Percentiles rank a stretch among this genome's conserved stretches.
Conservation (phyloP, 2,888 invertebrate genomes). For the Heliconius cydno region DNA sequence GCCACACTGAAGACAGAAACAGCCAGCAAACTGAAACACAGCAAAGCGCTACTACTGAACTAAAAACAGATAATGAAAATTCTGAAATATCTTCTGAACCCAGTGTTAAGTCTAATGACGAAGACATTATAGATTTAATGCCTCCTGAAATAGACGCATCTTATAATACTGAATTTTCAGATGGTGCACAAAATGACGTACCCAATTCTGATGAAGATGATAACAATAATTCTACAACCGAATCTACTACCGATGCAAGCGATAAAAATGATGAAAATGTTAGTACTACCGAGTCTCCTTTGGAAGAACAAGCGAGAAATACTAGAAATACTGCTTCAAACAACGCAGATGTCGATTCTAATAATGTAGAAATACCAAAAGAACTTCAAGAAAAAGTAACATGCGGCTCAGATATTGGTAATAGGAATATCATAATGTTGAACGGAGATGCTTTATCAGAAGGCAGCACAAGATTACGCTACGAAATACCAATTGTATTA, state of each 20-base stretch:
- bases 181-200: constrained; percentile 21
- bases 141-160: constrained; percentile 38
- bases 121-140: constrained; percentile 36
- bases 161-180: constrained; percentile 42
- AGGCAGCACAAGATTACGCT: constrained; percentile 22
- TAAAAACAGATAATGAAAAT: constrained; percentile 22
- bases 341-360: constrained; percentile 7
- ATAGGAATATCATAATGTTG: constrained; percentile 31
- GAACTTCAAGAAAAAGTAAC: constrained; percentile 28
- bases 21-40: constrained; percentile 6
- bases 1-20: constrained; percentile 25
- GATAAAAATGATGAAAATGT: constrained; percentile 25
- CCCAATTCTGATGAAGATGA: constrained; percentile 3
- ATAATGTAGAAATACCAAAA: constrained; percentile 25
- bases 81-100: constrained; percentile 18
- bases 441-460: constrained; percentile 35
- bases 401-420: constrained; percentile 7
- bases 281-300: constrained; percentile 29
- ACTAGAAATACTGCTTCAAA: constrained; percentile 30
- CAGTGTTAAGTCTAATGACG: constrained; percentile 24
- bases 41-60: constrained; percentile 21
- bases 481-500: constrained; percentile 38
- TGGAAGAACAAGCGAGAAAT: constrained; percentile 42
- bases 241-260: constrained; percentile 1
- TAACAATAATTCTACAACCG: neutral